phyloP scores from a whole-genome alignment of 23 tunicate genomes.

The Ascidia mentula region DNA sequence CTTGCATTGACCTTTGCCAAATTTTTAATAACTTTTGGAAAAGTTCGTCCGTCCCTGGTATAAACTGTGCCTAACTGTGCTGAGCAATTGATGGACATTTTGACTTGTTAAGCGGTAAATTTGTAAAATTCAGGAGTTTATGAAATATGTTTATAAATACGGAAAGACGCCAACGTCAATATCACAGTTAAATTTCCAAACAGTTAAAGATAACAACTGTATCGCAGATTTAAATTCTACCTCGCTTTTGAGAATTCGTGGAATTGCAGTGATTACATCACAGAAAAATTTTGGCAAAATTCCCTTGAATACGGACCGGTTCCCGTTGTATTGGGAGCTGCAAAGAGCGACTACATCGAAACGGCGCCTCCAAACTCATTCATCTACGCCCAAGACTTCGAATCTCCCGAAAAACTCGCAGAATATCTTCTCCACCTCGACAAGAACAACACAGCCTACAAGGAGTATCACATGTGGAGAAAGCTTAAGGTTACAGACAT shows the following conservation, averaged over 20 bases:
- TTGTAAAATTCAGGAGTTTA: slow-evolving; percentile 16
- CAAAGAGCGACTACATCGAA: not conserved
- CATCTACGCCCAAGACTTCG: slow-evolving; percentile 9
- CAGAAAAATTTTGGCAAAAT: slow-evolving; percentile 20
- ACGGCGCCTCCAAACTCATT: slow-evolving; percentile 20
- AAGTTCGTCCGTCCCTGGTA: too few species aligned
- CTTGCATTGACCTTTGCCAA: too few species aligned
- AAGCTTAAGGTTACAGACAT: not conserved
- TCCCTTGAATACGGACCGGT: slow-evolving; percentile 4
- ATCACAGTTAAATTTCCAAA: too few species aligned
- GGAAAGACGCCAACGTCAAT: too few species aligned
- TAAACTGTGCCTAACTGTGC: too few species aligned
- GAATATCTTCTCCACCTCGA: not conserved
- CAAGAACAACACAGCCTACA: not conserved
- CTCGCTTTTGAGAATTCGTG: slow-evolving; percentile 33
- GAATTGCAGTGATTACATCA: slow-evolving; percentile 29
- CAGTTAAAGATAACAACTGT: too few species aligned
- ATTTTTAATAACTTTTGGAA: too few species aligned
- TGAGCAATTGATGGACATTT: too few species aligned
- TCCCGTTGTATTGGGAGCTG: slow-evolving; percentile 26
- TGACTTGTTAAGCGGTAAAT: too few species aligned
- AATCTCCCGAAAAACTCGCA: not conserved
- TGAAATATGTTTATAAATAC: too few species aligned
- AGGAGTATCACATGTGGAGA: slow-evolving; percentile 2
- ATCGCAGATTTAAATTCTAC: slow-evolving; percentile 28